These are phyloP conservation scores for Melipona quadrifasciata DNA, from an alignment of 1,140 invertebrate species.

Conservation along the genomic window DNA sequence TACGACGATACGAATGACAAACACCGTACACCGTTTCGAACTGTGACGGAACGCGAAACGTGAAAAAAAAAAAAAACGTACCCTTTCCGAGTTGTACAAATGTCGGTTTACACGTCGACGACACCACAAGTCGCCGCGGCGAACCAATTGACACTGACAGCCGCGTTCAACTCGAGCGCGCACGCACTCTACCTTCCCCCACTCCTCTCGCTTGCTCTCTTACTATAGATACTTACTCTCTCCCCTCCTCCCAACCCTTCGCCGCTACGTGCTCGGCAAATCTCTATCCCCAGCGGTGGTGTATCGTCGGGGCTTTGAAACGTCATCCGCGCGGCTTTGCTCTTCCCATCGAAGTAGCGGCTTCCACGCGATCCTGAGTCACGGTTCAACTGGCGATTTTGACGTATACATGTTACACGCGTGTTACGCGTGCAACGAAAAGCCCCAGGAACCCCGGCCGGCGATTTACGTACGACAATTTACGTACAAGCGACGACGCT, in stretches of 20 bases:
- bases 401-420: constrained; percentile 5
- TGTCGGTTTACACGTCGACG: constrained; percentile 48
- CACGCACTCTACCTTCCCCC: constrained; percentile 46
- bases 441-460: constrained; percentile 28
- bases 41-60: constrained; percentile 12
- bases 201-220: constrained; percentile 3
- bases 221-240: background rate
- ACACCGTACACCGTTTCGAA: background rate
- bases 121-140: constrained; percentile 55
- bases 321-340: constrained; percentile 9
- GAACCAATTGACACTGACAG: constrained; percentile 64
- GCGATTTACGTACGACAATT: background rate
- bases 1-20: background rate
- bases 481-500: background rate
- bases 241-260: too few species aligned
- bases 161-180: constrained; percentile 50
- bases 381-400: constrained; percentile 37
- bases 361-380: constrained; percentile 21
- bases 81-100: constrained; percentile 2
- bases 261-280: background rate
- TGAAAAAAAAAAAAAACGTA: background rate
- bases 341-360: constrained; percentile 11
- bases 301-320: background rate
- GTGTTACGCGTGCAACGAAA: constrained; percentile 16
- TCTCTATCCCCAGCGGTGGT: background rate